These are phyloP conservation scores for Rhodinocichla rosea DNA, from an alignment of 2,113 vertebrate species.

Conservation along the genomic window DNA sequence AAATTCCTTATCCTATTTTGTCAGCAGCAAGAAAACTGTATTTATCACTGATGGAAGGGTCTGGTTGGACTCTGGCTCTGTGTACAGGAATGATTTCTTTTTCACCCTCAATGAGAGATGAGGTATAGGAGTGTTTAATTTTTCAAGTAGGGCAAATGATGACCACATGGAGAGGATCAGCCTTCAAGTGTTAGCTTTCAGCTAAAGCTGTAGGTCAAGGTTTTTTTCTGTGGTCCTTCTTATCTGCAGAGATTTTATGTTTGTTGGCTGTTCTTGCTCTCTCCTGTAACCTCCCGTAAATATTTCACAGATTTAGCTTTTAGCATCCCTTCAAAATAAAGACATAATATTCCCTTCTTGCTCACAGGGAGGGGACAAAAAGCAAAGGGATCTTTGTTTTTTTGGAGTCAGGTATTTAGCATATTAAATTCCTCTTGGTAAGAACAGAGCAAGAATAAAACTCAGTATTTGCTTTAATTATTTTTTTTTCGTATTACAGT, in stretches of 20 bases:
- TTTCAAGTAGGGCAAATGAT: background rate
- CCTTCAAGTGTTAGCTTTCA: background rate
- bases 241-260: background rate
- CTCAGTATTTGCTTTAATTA: background rate
- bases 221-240: background rate
- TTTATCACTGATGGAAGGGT: background rate
- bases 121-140: background rate
- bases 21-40: background rate
- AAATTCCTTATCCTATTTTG: background rate
- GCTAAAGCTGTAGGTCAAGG: background rate
- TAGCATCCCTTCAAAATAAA: background rate
- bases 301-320: background rate
- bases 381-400: background rate
- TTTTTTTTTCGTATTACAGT: background rate
- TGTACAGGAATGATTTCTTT: background rate
- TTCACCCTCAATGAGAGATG: background rate
- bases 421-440: background rate
- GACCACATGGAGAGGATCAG: background rate
- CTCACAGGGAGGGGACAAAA: rapidly evolving
- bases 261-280: background rate
- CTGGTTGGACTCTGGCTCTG: background rate
- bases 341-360: background rate
- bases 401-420: background rate
- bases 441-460: background rate
- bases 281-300: background rate